A percentile compares a stretch with the other conserved stretches of the same genome.
These are phyloP conservation scores for Callorhinus ursinus DNA, from an alignment of 2,113 vertebrate species.

Conservation along the genomic window DNA sequence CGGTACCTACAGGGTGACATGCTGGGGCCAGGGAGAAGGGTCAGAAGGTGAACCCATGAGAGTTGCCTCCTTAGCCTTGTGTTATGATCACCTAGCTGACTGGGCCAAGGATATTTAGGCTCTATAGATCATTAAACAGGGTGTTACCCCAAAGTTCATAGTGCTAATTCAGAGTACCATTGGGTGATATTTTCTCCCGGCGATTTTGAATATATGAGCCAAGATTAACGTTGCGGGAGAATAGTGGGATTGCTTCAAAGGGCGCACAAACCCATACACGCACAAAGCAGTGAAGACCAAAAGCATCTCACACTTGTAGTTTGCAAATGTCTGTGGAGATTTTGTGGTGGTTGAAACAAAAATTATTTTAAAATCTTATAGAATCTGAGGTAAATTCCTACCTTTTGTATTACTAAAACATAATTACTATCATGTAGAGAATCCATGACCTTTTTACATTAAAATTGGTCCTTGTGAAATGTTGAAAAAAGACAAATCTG, in stretches of 20 bases:
- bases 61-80: not conserved
- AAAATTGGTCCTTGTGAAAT: not conserved
- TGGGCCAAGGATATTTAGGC: not conserved
- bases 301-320: not conserved
- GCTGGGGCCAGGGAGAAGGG: not conserved
- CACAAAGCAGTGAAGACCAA: not conserved
- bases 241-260: not conserved
- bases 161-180: not conserved
- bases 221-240: not conserved
- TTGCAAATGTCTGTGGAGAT: not conserved
- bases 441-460: not conserved
- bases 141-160: not conserved
- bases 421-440: not conserved
- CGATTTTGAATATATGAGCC: not conserved
- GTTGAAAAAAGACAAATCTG: not conserved
- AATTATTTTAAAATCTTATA: not conserved
- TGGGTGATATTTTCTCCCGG: not conserved
- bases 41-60: not conserved
- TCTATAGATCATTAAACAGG: not conserved
- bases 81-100: not conserved
- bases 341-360: not conserved
- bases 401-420: not conserved
- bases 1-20: not conserved
- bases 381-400: not conserved
- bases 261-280: not conserved